phyloP scores from a whole-genome alignment of 1,140 invertebrate genomes.

The Matsumurasca onukii region DNA sequence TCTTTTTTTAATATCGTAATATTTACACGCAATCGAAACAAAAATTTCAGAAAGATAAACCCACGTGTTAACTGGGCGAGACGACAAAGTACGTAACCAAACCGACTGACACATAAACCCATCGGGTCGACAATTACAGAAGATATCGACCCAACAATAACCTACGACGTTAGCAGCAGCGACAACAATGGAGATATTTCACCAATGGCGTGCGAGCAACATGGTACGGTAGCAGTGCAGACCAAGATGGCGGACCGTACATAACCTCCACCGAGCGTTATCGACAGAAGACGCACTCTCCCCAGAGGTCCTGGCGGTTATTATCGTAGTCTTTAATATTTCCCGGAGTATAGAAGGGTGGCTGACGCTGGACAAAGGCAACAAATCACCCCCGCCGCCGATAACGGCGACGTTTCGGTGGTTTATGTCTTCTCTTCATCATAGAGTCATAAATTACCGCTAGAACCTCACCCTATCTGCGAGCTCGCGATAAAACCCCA shows the following conservation, averaged over 20 bases:
- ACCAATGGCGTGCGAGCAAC: not conserved
- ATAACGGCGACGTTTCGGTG: constrained; percentile 14
- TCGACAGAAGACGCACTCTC: not conserved
- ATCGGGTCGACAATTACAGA: too few relatives aligned
- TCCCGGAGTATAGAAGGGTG: not conserved
- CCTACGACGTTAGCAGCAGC: not conserved
- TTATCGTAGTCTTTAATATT: constrained; percentile 21
- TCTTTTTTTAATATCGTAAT: too few relatives aligned
- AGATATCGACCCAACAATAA: constrained; percentile 9
- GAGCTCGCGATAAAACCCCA: constrained; percentile 17
- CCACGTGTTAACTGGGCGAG: too few relatives aligned
- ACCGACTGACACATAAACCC: too few relatives aligned
- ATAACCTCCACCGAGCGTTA: not conserved
- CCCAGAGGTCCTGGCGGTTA: not conserved
- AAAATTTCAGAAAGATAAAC: too few relatives aligned
- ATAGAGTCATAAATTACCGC: constrained; percentile 18
- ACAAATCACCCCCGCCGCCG: constrained; percentile 19
- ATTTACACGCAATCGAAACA: too few relatives aligned
- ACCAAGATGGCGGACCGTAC: not conserved
- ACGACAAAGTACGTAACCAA: too few relatives aligned
- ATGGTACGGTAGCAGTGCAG: not conserved
- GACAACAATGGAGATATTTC: constrained; percentile 9
- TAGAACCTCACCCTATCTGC: constrained; percentile 24
- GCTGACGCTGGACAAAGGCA: constrained; percentile 6
- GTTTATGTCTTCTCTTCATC: constrained; percentile 25